Evolutionary conservation across 2,113 vertebrate genomes (phyloP), one percentile per base, ranked within the genome.

Genomic region (Actenoides lindsayi): DNA sequence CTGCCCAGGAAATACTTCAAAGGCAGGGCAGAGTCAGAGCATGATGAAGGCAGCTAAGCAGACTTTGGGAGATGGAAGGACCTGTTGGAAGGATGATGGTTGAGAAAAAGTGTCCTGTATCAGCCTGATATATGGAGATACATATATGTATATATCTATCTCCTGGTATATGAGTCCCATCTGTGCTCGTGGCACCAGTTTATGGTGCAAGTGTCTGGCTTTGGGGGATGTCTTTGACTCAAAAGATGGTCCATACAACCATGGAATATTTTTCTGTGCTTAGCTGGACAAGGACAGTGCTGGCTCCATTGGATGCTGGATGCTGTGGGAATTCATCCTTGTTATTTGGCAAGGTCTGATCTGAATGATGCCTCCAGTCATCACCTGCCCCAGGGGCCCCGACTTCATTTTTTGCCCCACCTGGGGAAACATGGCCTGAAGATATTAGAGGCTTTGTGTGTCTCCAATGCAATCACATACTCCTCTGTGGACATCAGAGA

Each of bases 131-230:
- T 13, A 18, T 35, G n/a, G 78, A 71, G 3, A 17, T 9, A 16
- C 1, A 24, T 7, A n/a, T 4, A 3, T 16, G 5, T 56, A 2
- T 69, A 6, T 74, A 5, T 76, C 1, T 41, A 33, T 30, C 25
- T 70, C 50, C 59, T 37, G 20, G 11, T 67, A 37, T 53, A 35
- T 19, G n/a, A 53, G 8, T 42, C 16, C 21, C 37, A 15, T n/a
- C 62, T 51, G 23, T 68, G n/a, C 37, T 87, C 0, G 1, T 84
- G 51, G 35, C 9, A 44, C 5, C 28, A 42, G 28, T 28, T 9
- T 7, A 9, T 30, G 11, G 41, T 60, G 28, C 39, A 69, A n/a
- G 4, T n/a, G n/a, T 39, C 37, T 83, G 35, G 41, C 28, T 94
- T n/a, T 83, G 53, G 53, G 54, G 10, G 33, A 17, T 0, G 1